Evolutionary conservation across 1,140 invertebrate genomes (phyloP).

Genomic region (Oncopodura yosiiana): DNA sequence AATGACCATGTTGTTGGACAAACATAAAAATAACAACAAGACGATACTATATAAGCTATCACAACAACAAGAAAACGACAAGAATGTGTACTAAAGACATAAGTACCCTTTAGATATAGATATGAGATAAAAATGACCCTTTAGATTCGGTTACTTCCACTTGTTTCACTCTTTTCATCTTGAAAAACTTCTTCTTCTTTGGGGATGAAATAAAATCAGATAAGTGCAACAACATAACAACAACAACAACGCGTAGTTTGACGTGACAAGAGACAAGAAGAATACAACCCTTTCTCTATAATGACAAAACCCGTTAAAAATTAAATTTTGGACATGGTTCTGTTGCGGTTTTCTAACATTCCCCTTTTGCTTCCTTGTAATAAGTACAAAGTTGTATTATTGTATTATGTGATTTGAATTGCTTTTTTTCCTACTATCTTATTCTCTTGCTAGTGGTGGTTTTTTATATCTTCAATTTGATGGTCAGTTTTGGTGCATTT

Average conservation of each 20-base stretch:
- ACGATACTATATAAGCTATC: slow-evolving; percentile 8
- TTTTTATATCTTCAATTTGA: background rate
- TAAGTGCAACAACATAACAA: slow-evolving; percentile 25
- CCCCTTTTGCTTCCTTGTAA: background rate
- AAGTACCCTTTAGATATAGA: too few species aligned
- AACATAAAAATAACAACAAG: too few species aligned
- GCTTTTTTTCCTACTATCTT: background rate
- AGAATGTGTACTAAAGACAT: too few species aligned
- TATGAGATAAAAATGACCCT: slow-evolving; percentile 23
- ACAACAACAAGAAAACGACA: too few species aligned
- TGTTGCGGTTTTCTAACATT: slow-evolving; percentile 5
- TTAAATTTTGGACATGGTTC: slow-evolving; percentile 28
- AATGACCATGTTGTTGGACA: too few species aligned
- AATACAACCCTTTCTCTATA: slow-evolving; percentile 15
- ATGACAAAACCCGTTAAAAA: slow-evolving; percentile 24
- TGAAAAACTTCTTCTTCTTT: too few species aligned
- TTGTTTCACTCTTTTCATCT: too few species aligned
- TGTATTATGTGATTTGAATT: too few species aligned
- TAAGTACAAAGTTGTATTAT: too few species aligned
- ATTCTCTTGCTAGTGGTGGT: background rate
- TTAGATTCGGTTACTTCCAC: slow-evolving; percentile 28
- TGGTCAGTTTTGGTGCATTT: background rate
- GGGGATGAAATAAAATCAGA: slow-evolving; percentile 16
- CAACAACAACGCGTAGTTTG: slow-evolving; percentile 1
- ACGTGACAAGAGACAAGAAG: background rate